phyloP scores from a whole-genome alignment of 1,140 invertebrate species.

The Oryctes rhinoceros region DNA sequence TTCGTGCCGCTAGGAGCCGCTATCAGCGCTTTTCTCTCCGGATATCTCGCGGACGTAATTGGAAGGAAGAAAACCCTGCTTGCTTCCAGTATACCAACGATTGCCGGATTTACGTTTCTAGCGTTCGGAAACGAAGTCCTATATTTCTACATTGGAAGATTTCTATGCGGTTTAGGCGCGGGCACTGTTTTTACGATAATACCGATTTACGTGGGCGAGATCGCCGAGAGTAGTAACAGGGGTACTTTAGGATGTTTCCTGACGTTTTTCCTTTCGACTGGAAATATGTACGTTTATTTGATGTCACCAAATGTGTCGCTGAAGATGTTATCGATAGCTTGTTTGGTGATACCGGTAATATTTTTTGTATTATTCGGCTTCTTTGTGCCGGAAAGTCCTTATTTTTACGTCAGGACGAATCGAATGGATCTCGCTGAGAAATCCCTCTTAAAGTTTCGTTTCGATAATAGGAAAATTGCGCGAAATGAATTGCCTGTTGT shows the following conservation, averaged over 20 bases:
- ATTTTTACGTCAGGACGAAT: constrained; percentile 70
- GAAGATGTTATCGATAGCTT: neutral
- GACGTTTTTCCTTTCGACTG: constrained; percentile 47
- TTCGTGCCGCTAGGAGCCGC: constrained; percentile 81
- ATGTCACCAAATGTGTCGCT: constrained; percentile 48
- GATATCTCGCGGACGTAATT: constrained; percentile 17
- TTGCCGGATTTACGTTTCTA: constrained; percentile 74
- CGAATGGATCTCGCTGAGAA: constrained; percentile 68
- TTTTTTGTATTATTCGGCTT: constrained; percentile 35
- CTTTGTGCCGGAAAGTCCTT: constrained; percentile 74
- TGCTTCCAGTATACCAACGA: constrained; percentile 62
- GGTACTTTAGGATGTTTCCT: constrained; percentile 61
- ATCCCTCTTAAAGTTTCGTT: constrained; percentile 71
- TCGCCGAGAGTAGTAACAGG: constrained; percentile 72
- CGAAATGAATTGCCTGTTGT: constrained; percentile 66
- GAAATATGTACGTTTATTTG: constrained; percentile 49
- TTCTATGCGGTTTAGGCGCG: constrained; percentile 71
- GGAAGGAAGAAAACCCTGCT: constrained; percentile 32
- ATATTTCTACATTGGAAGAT: constrained; percentile 64
- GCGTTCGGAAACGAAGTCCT: constrained; percentile 63
- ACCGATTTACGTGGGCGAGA: constrained; percentile 73
- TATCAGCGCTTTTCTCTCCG: constrained; percentile 60
- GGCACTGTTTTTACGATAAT: constrained; percentile 71
- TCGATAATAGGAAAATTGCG: constrained; percentile 62
- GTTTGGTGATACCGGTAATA: neutral